Base-by-base conservation (phyloP, 2,113 vertebrate species). In the Mobula birostris region DNA sequence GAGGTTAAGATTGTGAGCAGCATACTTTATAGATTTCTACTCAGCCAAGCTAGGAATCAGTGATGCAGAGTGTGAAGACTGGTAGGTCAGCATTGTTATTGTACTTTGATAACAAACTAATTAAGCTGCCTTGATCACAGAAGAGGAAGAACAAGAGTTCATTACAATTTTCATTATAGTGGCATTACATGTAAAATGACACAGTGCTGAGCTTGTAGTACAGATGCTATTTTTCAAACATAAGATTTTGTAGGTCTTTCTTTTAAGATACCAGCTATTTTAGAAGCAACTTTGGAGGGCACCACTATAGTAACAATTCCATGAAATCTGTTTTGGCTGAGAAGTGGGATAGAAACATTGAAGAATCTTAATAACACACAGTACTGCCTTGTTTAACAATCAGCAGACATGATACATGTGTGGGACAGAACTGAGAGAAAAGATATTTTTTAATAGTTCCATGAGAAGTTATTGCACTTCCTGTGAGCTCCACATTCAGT, bases 11-110 rank as follows among this genome's bases (percentile, higher is more conserved):
- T 66, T 90, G 0, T 6, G 29, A 90, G 21, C 21, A 32, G 2
- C 85, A 90, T 66, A 66, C 66, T 90, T 90, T 90, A 32, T 90
- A n/a, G 58, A 90, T 90, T 90, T 90, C 58, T 61, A 66, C 29
- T 66, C 61, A 19, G 63, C 29, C n/a, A n/a, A 90, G 32, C 24
- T 63, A 15, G n/a, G 29, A n/a, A 17, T n/a, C 85, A 66, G 17
- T 90, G n/a, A 66, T 90, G 58, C 21, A 19, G 21, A 56, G 40
- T 83, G 19, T 83, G 40, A 83, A 7, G 8, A 61, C 24, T 87
- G 56, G 17, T 58, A 21, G 82, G 80, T 48, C 82, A 85, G 19
- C 85, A 63, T 87, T 87, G 85, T n/a, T 61, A 88, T 66, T 66
- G 29, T 66, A 63, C 85, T 32, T 66, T 66, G 63, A 32, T 90